A percentile compares a stretch with the other conserved stretches of the same genome.
Evolutionary conservation across 2,888 invertebrate species (phyloP).

Genomic region (Timema podura): DNA sequence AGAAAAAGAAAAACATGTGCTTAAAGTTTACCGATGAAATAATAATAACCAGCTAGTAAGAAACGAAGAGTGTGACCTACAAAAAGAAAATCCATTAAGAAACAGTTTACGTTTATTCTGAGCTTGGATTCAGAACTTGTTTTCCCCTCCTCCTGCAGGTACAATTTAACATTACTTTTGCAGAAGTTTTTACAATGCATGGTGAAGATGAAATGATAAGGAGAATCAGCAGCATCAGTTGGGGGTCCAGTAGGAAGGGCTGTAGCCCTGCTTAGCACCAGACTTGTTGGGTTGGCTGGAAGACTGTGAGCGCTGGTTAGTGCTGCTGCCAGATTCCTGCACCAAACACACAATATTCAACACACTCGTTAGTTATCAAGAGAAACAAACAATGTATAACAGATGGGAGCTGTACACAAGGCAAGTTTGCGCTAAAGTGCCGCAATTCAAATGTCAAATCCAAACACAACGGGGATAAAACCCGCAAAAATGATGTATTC

Average conservation of each 20-base stretch:
- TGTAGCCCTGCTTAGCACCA: conserved; percentile 58
- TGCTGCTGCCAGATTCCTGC: conserved; percentile 57
- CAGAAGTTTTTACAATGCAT: conserved; percentile 25
- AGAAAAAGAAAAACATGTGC: conserved; percentile 27
- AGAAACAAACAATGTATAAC: too few relatives aligned
- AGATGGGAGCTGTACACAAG: too few relatives aligned
- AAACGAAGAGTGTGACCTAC: conserved; percentile 26
- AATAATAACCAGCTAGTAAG: conserved; percentile 27
- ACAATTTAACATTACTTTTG: conserved; percentile 12
- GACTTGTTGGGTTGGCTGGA: conserved; percentile 52
- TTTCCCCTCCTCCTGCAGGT: too few relatives aligned
- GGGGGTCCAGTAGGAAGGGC: conserved; percentile 46
- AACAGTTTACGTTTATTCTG: conserved; percentile 26
- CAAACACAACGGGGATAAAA: too few relatives aligned
- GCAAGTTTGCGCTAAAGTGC: too few relatives aligned
- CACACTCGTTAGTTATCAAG: too few relatives aligned
- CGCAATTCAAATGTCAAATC: too few relatives aligned
- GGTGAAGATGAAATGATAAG: conserved; percentile 22
- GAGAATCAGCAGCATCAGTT: conserved; percentile 28
- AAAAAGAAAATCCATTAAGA: conserved; percentile 30
- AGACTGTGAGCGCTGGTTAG: conserved; percentile 50
- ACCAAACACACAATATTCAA: conserved; percentile 25
- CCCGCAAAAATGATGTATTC: too few relatives aligned
- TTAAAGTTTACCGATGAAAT: conserved; percentile 25
- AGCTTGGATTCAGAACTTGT: conserved; percentile 19